Base-by-base conservation (phyloP, 2,797 vertebrate genomes). In the Strix occidentalis region DNA sequence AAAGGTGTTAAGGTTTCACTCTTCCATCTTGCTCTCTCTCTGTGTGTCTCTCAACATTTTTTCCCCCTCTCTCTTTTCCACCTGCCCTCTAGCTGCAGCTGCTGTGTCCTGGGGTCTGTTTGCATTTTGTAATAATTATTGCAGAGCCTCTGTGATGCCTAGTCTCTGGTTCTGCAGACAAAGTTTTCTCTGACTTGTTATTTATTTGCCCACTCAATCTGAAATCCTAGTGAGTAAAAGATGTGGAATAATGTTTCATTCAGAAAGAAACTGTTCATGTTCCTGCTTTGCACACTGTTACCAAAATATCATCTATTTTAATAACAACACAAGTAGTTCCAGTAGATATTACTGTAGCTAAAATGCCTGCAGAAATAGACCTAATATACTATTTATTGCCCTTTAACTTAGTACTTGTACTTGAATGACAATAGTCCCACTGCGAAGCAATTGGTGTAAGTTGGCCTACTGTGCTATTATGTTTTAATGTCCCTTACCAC, bases 271-370 rank as follows among this genome's bases (percentile, higher is more conserved):
- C 8, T 48, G 41, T 61, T 86, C 63, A 3, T 41, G 5, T 78
- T 93, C 23, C 20, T 5, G 0, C 29, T 81, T 94, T 78, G 60
- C 45, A 76, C 53, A 23, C 25, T 58, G 53, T 64, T 93, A 84
- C 29, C 68, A 86, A 96, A 96, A 94, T 77, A 93, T n/a, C 8
- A 41, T 65, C 20, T 90, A 85, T 97, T 98, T 97, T 92, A 79
- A 95, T 76, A 97, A 92, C n/a, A 95, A 85, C 68, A 53, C 37
- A 91, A 83, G 87, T 96, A 83, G 95, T 90, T 86, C 93, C 92
- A 79, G 76, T 75, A 93, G 53, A 85, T 96, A 66, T 41, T 87
- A 74, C 66, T 92, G 50, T 71, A 94, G 60, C 53, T 89, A 91
- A 92, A 97, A 90, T 78, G 23, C 25, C 43, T 96, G 63, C 18